A percentile compares a stretch with the other conserved stretches of the same genome.
phyloP scores from a whole-genome alignment of 2,888 invertebrate species.

The Corythucha ciliata region DNA sequence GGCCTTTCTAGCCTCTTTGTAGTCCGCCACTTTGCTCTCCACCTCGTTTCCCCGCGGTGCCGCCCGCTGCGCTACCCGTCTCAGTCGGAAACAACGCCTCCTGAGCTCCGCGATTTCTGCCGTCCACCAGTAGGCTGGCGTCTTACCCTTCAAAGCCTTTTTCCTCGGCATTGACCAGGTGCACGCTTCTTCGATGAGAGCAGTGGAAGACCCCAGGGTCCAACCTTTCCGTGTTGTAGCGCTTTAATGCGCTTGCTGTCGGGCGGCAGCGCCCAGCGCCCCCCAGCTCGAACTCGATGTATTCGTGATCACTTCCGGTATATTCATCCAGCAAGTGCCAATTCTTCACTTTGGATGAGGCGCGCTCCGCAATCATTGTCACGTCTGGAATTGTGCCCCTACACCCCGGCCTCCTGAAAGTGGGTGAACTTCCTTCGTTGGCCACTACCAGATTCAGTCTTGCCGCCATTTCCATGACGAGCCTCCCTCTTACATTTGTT shows the following conservation, averaged over 20 bases:
- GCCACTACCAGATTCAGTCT: slow-evolving; percentile 28
- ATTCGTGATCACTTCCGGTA: slow-evolving; percentile 31
- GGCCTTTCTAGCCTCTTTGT: slow-evolving; percentile 2
- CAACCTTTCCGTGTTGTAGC: not conserved
- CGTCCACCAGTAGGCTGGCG: slow-evolving; percentile 7
- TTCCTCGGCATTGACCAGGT: not conserved
- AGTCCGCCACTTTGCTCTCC: not conserved
- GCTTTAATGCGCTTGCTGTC: not conserved
- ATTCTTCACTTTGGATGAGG: not conserved
- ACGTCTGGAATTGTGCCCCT: slow-evolving; percentile 7
- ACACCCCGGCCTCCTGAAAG: slow-evolving; percentile 10
- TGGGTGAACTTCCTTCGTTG: slow-evolving; percentile 19
- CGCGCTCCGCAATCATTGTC: not conserved
- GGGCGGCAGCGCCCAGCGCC: not conserved
- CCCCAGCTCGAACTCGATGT: slow-evolving; percentile 19
- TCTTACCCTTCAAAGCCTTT: not conserved
- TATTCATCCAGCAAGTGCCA: slow-evolving; percentile 15
- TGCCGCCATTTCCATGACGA: slow-evolving; percentile 32
- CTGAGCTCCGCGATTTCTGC: slow-evolving; percentile 1
- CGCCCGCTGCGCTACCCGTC: slow-evolving; percentile 23
- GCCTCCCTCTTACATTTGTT: slow-evolving; percentile 31
- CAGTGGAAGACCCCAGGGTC: not conserved
- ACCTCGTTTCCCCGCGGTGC: slow-evolving; percentile 8
- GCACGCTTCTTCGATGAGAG: not conserved
- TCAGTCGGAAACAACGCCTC: not conserved